These are phyloP conservation scores for Melanotaenia nigrans DNA, from an alignment of 2,797 vertebrate genomes.

Conservation along the genomic window DNA sequence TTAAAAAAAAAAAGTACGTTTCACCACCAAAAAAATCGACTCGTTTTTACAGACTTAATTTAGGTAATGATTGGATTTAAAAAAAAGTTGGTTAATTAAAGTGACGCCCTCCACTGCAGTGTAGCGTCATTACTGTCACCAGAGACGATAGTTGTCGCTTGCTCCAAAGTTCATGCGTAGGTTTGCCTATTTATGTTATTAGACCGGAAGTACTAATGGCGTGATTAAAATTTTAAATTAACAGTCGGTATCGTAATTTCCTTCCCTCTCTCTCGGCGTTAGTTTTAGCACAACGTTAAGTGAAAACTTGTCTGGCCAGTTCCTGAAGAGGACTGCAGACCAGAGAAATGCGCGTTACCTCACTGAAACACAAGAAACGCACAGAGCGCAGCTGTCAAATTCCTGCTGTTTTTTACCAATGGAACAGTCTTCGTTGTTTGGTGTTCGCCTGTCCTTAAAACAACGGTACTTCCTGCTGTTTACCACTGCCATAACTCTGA, in stretches of 20 bases:
- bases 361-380: neutral
- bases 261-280: neutral
- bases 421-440: conserved; percentile 19
- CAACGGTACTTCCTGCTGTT: conserved; percentile 56
- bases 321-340: neutral
- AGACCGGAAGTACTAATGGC: too few species aligned
- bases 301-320: neutral
- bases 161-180: too few species aligned
- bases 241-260: neutral
- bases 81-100: too few species aligned
- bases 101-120: too few species aligned
- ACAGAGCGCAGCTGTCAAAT: neutral
- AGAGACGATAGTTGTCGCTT: neutral
- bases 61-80: too few species aligned
- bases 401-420: neutral
- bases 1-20: too few species aligned
- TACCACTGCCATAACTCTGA: conserved; percentile 18
- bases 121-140: conserved; percentile 29
- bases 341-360: neutral
- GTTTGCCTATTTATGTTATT: too few species aligned
- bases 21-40: too few species aligned
- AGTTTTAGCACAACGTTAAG: neutral
- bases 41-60: too few species aligned
- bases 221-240: neutral
- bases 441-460: conserved; percentile 48